Base-by-base conservation (phyloP, 1,140 invertebrate genomes). In the Diplogasteroides magnus region DNA sequence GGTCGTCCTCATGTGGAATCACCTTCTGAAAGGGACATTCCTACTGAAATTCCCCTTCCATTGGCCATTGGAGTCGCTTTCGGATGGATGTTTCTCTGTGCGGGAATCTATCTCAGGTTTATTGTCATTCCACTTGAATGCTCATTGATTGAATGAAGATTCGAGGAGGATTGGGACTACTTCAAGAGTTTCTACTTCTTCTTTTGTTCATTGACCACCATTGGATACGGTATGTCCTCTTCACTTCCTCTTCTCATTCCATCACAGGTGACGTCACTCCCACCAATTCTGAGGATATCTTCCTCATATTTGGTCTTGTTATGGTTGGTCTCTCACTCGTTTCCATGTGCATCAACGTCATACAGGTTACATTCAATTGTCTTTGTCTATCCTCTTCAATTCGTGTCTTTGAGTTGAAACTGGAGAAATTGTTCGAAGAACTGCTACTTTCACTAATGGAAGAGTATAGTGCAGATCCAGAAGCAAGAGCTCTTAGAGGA, bases 121-220 rank as follows among this genome's bases (percentile, higher is more conserved):
- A 19, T 48, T n/a, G n/a, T n/a, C 19, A 6, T 48, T 48, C 19
- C 19, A 48, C 19, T 48, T 48, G 6, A 6, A 19, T 48, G 37
- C 37, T 19, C 19, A 48, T 6, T 48, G 37, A 6, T 48, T 48
- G 37, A 48, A 6, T 48, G 6, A 6, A 48, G 76, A 68, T 83
- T 82, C 57, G 80, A 82, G 68, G 73, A 83, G 57, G 79, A 82
- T 64, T 81, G 81, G 79, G 80, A 82, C 61, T 82, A 82, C 66
- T 82, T 82, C 32, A 82, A 82, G 67, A 80, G 78, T 67, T 81
- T 82, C 60, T 82, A 83, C 64, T 82, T 82, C 63, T 81, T 82
- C 62, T 82, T 82, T 64, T 81, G 78, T 67, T 77, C 75, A 23
- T 63, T 82, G 6, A 82, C 80, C 14, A 82, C 80, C 2, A 82